phyloP scores from a whole-genome alignment of 35 echinoderm and acorn worm genomes.

The Heliocidaris tuberculata region DNA sequence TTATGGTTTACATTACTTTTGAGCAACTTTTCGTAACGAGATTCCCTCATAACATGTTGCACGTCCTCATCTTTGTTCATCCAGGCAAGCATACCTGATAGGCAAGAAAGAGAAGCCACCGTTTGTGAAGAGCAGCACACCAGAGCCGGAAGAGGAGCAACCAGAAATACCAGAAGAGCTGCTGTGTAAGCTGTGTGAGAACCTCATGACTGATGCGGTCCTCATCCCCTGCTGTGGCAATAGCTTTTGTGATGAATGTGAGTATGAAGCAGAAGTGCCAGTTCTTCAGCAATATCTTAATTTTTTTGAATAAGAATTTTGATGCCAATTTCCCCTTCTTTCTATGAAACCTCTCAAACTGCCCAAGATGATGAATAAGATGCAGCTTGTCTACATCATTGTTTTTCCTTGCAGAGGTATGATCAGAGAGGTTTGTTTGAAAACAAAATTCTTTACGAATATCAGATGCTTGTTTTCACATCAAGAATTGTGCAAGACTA shows the following conservation, averaged over 20 bases:
- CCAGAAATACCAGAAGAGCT: constrained; percentile 80
- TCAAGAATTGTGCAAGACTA: too few relatives aligned
- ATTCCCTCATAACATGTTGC: not conserved
- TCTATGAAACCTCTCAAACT: not conserved
- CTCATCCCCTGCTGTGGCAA: constrained; percentile 96
- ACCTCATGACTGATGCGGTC: constrained; percentile 89
- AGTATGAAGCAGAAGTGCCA: constrained; percentile 29
- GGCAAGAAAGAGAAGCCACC: constrained; percentile 91
- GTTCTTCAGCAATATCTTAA: not conserved
- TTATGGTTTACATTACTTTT: too few relatives aligned
- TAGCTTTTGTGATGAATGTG: constrained; percentile 99
- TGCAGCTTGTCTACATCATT: too few relatives aligned
- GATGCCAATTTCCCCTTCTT: not conserved
- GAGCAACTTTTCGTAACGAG: too few relatives aligned
- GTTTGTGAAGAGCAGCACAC: constrained; percentile 72
- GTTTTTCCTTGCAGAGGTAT: too few relatives aligned
- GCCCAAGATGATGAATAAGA: too few relatives aligned
- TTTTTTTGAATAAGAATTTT: not conserved
- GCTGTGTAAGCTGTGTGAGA: constrained; percentile 70
- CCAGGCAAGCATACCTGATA: constrained; percentile 76
- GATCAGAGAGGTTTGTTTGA: too few relatives aligned
- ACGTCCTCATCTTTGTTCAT: not conserved
- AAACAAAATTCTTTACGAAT: too few relatives aligned
- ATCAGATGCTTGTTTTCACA: too few relatives aligned
- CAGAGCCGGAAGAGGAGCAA: constrained; percentile 72